phyloP scores from a whole-genome alignment of 1,140 invertebrate genomes.

The Sycobia sp. region DNA sequence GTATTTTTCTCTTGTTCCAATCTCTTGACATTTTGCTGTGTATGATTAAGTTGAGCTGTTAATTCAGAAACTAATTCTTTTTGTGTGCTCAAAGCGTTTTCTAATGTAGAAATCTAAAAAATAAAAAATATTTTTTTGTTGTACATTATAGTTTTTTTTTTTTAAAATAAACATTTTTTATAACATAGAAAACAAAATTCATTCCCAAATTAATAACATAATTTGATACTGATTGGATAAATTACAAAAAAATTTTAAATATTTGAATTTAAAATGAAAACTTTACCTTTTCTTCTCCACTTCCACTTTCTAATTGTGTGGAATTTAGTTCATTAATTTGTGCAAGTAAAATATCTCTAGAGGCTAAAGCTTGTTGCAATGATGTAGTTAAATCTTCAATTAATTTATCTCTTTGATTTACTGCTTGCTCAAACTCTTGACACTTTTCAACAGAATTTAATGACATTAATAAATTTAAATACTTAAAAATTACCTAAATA shows the following conservation, averaged over 20 bases:
- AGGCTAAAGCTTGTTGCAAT: conserved; percentile 51
- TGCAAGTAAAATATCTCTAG: conserved; percentile 46
- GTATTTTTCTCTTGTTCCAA: conserved; percentile 47
- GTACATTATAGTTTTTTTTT: too few species aligned
- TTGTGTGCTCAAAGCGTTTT: conserved; percentile 39
- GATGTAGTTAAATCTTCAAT: conserved; percentile 54
- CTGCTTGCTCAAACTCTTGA: conserved; percentile 54
- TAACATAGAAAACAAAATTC: too few species aligned
- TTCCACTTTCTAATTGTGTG: conserved; percentile 35
- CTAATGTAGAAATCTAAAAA: conserved; percentile 42
- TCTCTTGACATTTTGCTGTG: conserved; percentile 41
- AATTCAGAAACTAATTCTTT: conserved; percentile 40
- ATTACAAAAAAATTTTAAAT: neutral
- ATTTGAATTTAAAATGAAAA: neutral
- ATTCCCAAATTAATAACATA: neutral
- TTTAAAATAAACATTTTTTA: too few species aligned
- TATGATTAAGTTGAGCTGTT: conserved; percentile 40
- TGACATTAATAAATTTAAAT: neutral
- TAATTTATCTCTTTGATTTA: conserved; percentile 52
- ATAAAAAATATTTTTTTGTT: conserved; percentile 17
- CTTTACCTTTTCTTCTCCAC: conserved; percentile 45
- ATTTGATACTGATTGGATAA: neutral
- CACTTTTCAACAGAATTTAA: conserved; percentile 39
- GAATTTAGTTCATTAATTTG: conserved; percentile 47
- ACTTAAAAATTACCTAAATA: neutral